Evolutionary conservation across 2,797 vertebrate genomes (phyloP).

Genomic region (Pterois miles): DNA sequence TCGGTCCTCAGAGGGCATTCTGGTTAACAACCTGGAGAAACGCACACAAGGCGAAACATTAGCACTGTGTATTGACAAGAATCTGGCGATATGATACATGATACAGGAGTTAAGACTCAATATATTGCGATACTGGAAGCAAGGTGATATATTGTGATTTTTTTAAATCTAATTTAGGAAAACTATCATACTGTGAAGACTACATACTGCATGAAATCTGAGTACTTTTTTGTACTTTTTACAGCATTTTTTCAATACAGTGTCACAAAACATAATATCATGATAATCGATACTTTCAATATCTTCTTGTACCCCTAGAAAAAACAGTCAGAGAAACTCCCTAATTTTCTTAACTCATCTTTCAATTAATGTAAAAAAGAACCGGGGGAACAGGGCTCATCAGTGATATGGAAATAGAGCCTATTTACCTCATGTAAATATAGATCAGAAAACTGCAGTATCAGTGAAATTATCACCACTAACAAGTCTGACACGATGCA

Average conservation of each 20-base stretch:
- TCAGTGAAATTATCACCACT: slow-evolving; percentile 24
- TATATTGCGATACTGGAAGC: too few relatives aligned
- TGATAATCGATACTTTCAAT: too few relatives aligned
- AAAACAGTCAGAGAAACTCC: neutral
- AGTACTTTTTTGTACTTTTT: too few relatives aligned
- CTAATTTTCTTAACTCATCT: neutral
- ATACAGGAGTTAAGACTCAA: too few relatives aligned
- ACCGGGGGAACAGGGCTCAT: neutral
- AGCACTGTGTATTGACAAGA: rapidly evolving
- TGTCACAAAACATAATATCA: too few relatives aligned
- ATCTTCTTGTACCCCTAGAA: rapidly evolving
- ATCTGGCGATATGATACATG: too few relatives aligned
- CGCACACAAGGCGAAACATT: slow-evolving; percentile 4
- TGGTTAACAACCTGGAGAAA: slow-evolving; percentile 87
- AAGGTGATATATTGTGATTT: too few relatives aligned
- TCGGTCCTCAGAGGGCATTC: slow-evolving; percentile 90
- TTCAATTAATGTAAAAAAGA: neutral
- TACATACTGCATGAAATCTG: too few relatives aligned
- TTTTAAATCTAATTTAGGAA: too few relatives aligned
- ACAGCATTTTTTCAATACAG: rapidly evolving
- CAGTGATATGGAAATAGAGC: neutral
- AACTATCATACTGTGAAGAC: too few relatives aligned
- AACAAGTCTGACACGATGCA: slow-evolving; percentile 34
- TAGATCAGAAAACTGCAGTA: slow-evolving; percentile 5
- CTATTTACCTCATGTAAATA: neutral